phyloP scores from a whole-genome alignment of 2,113 vertebrate species.

The Mustelus asterias region DNA sequence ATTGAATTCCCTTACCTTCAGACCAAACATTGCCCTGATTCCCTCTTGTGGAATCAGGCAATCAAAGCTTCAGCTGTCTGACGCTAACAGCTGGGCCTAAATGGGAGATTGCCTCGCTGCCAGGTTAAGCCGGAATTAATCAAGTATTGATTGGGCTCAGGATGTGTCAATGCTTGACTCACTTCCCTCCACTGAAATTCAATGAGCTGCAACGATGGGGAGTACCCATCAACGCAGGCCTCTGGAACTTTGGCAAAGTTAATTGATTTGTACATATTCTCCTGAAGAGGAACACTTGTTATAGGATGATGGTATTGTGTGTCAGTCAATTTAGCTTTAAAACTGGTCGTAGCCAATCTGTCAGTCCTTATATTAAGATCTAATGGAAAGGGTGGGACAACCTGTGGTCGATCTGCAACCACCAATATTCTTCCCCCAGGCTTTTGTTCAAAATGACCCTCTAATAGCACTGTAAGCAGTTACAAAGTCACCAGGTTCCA shows the following conservation, averaged over 20 bases:
- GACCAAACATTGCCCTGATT: not conserved
- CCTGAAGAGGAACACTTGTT: not conserved
- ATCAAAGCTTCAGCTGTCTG: not conserved
- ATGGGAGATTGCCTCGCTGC: not conserved
- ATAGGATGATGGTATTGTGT: not conserved
- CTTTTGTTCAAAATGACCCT: not conserved
- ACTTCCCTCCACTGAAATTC: no score
- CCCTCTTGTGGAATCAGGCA: not conserved
- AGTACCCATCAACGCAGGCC: not conserved
- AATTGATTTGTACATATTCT: not conserved
- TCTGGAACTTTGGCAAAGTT: not conserved
- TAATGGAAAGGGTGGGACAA: not conserved
- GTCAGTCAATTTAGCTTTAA: not conserved
- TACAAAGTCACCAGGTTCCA: not conserved
- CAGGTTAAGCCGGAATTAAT: not conserved
- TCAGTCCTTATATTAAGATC: not conserved
- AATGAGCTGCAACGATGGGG: no score
- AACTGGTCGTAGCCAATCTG: no score
- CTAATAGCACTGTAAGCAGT: not conserved
- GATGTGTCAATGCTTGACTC: no score
- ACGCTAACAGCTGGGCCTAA: no score
- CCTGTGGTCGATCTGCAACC: not conserved
- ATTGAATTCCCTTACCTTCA: not conserved
- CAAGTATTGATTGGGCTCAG: not conserved
- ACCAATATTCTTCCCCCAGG: not conserved